phyloP scores from a whole-genome alignment of 2,113 vertebrate species.

The Pseudorectes ferrugineus region DNA sequence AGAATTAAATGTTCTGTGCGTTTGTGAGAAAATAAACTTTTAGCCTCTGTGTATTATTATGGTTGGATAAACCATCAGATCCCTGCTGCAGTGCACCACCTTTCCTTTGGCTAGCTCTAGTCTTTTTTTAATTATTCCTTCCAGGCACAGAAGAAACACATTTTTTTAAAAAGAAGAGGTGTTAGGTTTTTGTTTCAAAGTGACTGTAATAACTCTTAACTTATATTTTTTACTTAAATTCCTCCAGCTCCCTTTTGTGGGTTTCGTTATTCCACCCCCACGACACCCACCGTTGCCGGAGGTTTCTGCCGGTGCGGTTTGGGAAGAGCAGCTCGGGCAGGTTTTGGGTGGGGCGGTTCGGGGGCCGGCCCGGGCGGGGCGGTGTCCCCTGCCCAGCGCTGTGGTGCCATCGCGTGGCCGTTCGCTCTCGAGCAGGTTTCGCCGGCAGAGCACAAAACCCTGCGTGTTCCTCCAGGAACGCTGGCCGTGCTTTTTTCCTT shows the following conservation, averaged over 20 bases:
- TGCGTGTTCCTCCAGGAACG: accelerated
- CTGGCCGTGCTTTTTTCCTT: accelerated
- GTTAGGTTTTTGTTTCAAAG: not conserved
- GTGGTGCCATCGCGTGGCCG: slow-evolving; percentile 24
- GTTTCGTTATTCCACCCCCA: not conserved
- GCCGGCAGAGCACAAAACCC: not conserved
- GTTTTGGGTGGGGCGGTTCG: accelerated
- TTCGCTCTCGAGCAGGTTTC: not conserved
- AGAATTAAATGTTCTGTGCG: not conserved
- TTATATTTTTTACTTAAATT: not conserved
- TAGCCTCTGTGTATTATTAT: not conserved
- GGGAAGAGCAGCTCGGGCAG: not conserved
- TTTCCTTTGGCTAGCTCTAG: not conserved
- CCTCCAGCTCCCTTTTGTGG: not conserved
- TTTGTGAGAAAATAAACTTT: not conserved
- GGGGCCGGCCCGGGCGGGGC: accelerated
- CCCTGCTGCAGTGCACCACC: not conserved
- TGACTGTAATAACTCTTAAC: not conserved
- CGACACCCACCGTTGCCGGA: accelerated
- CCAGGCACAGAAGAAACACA: not conserved
- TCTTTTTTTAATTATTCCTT: not conserved
- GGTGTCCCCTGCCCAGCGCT: not conserved
- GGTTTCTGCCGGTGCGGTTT: not conserved
- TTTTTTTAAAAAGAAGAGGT: not conserved
- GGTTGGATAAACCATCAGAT: not conserved